Conservation (phyloP, 2,113 vertebrate species). For the Uria aalge region DNA sequence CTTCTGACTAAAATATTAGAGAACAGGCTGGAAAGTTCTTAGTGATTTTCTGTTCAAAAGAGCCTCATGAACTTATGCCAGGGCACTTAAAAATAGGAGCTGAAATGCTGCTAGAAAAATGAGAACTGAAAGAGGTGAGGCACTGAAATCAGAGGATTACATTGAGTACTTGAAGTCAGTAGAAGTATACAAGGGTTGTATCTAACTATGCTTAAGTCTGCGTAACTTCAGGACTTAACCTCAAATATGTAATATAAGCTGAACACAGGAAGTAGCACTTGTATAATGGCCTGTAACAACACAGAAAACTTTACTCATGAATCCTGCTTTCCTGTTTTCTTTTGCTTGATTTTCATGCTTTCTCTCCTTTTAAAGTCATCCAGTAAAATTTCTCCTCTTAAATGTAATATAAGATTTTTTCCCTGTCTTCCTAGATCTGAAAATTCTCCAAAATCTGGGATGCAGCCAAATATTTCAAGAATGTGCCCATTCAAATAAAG, state of each 20-base stretch:
- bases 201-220: not conserved
- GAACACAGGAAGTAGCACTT: not conserved
- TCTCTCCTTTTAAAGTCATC: not conserved
- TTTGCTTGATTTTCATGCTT: not conserved
- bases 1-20: not conserved
- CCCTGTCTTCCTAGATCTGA: not conserved
- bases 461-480: not conserved
- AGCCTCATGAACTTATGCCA: not conserved
- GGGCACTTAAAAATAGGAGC: not conserved
- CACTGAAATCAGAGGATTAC: not conserved
- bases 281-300: not conserved
- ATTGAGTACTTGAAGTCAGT: not conserved
- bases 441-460: not conserved
- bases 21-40: not conserved
- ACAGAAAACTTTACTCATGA: not conserved
- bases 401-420: not conserved
- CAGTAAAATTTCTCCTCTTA: not conserved
- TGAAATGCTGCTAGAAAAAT: not conserved
- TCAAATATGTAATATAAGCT: not conserved
- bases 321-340: not conserved
- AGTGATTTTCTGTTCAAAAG: not conserved
- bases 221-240: not conserved
- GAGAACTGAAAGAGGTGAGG: not conserved
- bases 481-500: not conserved
- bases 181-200: not conserved